Conservation (phyloP, 2,888 invertebrate species). For the Parnassius mnemosyne region DNA sequence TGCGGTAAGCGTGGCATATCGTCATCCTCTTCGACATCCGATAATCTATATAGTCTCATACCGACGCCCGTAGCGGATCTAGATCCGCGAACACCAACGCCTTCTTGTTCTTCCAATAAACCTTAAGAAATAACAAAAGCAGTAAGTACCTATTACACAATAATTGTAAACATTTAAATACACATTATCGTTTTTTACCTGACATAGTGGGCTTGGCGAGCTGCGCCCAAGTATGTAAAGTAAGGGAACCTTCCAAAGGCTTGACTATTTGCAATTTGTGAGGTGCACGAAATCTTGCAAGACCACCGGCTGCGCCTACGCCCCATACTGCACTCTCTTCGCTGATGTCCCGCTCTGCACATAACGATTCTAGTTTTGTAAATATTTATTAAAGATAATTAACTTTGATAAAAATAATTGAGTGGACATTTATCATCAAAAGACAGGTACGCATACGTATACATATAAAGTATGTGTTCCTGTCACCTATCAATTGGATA, state of each 20-base stretch:
- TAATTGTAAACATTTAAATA: background rate
- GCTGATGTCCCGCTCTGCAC: conserved; percentile 59
- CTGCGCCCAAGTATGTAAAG: conserved; percentile 96
- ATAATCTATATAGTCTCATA: conserved; percentile 82
- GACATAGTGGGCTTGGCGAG: conserved; percentile 96
- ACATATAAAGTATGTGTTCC: too few relatives aligned
- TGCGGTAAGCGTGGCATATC: conserved; percentile 88
- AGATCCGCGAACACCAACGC: conserved; percentile 91
- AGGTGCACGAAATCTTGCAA: conserved; percentile 86
- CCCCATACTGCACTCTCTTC: conserved; percentile 76
- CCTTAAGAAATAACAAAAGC: conserved; percentile 42
- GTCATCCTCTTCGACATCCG: conserved; percentile 88
- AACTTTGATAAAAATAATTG: background rate
- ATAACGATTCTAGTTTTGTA: background rate
- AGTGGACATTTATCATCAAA: too few relatives aligned
- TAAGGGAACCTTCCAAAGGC: conserved; percentile 95
- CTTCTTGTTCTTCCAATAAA: conserved; percentile 93
- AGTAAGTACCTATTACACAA: background rate
- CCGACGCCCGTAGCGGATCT: conserved; percentile 88
- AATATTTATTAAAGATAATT: background rate
- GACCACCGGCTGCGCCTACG: conserved; percentile 65
- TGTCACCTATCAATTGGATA: too few relatives aligned
- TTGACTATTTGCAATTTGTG: conserved; percentile 96
- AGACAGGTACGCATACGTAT: too few relatives aligned
- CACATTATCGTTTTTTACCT: conserved; percentile 61